These are phyloP conservation scores for Prionailurus bengalensis DNA, from an alignment of 2,113 vertebrate species.

Conservation along the genomic window DNA sequence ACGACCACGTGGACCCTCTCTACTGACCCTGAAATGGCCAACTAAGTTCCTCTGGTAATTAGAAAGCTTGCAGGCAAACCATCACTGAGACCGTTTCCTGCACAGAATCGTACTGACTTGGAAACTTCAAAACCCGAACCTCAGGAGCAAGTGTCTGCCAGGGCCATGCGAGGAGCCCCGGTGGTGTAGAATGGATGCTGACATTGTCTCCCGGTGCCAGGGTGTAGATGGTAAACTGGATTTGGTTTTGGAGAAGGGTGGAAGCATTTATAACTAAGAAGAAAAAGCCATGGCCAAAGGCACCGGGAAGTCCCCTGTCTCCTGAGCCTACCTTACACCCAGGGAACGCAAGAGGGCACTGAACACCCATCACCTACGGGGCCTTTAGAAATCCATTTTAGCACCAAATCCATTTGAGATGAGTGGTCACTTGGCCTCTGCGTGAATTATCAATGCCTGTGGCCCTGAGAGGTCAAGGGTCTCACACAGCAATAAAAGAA, in stretches of 20 bases:
- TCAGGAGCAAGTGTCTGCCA: neutral
- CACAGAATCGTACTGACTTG: neutral
- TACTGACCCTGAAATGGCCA: neutral
- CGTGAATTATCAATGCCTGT: neutral
- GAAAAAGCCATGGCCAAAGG: neutral
- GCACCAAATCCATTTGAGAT: neutral
- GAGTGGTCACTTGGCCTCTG: neutral
- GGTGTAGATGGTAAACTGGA: neutral
- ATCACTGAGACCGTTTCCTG: neutral
- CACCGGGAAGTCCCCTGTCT: neutral
- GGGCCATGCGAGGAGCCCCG: accelerated
- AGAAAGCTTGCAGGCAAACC: neutral
- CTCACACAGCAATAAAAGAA: neutral
- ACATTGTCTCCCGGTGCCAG: neutral
- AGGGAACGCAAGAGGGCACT: neutral
- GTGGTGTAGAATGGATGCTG: accelerated
- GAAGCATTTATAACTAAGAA: neutral
- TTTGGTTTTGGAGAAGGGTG: neutral
- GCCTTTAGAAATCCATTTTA: accelerated
- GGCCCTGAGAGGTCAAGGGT: neutral
- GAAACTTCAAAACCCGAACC: neutral
- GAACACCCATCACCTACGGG: neutral
- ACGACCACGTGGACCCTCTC: neutral
- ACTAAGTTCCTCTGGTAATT: neutral
- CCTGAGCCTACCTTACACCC: neutral